Percentiles rank a stretch among this genome's conserved stretches.
phyloP scores from a whole-genome alignment of 92 coral and sea anemone genomes.

The Phenganax subtilis region DNA sequence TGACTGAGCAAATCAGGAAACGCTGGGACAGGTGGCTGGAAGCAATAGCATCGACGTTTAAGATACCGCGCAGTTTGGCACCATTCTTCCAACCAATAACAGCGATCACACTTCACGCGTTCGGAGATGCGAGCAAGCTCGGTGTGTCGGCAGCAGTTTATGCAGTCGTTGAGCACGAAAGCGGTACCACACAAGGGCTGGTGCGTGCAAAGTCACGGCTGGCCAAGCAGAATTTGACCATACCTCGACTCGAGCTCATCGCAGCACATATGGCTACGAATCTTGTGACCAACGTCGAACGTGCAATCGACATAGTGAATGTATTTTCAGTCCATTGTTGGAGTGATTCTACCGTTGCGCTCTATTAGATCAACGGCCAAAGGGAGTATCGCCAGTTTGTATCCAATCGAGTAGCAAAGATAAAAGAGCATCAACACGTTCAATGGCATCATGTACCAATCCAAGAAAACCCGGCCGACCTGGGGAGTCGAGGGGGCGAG shows the following conservation, averaged over 20 bases:
- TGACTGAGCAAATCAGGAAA: conserved; percentile 1
- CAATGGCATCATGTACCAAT: background rate
- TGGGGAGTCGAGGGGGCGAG: conserved; percentile 15
- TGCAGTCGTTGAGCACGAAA: no score
- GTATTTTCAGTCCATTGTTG: background rate
- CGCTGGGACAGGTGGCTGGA: conserved; percentile 20
- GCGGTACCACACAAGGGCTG: no score
- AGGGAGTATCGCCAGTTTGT: background rate
- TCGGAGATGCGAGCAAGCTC: conserved; percentile 23
- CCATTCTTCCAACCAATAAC: conserved; percentile 17
- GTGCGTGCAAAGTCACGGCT: no score
- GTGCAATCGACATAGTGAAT: background rate
- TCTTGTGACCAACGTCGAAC: background rate
- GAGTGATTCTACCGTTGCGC: background rate
- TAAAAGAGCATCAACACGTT: background rate
- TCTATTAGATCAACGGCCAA: conserved; percentile 9
- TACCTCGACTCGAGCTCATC: no score
- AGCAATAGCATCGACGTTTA: conserved; percentile 4
- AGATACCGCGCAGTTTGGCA: conserved; percentile 22
- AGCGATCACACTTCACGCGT: conserved; percentile 21
- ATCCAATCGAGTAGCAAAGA: background rate
- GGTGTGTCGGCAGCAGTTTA: background rate
- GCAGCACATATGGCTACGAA: no score
- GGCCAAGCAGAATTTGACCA: no score
- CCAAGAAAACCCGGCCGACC: background rate